These are phyloP conservation scores for Cathartes aura DNA, from an alignment of 2,113 vertebrate species.

Conservation along the genomic window DNA sequence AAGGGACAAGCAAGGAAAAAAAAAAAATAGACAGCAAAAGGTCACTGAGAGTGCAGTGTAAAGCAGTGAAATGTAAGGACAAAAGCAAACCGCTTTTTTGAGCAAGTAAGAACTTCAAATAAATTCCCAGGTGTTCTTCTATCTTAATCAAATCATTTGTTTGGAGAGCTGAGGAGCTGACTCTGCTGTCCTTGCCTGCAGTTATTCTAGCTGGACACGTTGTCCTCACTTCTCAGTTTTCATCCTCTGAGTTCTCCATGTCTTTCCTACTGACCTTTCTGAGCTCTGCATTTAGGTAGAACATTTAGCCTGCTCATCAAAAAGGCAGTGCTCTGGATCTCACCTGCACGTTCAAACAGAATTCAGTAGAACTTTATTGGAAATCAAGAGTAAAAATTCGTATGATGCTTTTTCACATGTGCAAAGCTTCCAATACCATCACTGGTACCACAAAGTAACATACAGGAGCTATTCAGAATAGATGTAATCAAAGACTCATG, in stretches of 20 bases:
- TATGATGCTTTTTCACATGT: not conserved
- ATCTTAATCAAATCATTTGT: not conserved
- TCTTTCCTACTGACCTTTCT: not conserved
- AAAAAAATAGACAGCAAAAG: not conserved
- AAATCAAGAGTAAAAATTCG: not conserved
- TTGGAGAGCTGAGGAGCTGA: not conserved
- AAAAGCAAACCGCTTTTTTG: not conserved
- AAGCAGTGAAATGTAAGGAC: not conserved
- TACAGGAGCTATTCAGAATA: not conserved
- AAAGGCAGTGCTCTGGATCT: not conserved
- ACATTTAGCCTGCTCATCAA: not conserved
- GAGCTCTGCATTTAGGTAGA: not conserved
- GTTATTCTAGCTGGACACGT: not conserved
- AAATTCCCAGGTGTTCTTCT: not conserved
- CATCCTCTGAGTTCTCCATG: not conserved
- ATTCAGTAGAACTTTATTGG: not conserved
- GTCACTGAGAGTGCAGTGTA: not conserved
- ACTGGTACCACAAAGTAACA: not conserved
- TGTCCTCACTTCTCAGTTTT: not conserved
- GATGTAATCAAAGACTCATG: not conserved
- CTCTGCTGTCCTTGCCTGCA: not conserved
- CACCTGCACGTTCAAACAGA: not conserved
- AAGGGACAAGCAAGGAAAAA: not conserved
- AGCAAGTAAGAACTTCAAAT: not conserved
- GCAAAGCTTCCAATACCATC: not conserved